Conservation (phyloP, 2,113 vertebrate genomes). For the Microcebus lehilahytsara region DNA sequence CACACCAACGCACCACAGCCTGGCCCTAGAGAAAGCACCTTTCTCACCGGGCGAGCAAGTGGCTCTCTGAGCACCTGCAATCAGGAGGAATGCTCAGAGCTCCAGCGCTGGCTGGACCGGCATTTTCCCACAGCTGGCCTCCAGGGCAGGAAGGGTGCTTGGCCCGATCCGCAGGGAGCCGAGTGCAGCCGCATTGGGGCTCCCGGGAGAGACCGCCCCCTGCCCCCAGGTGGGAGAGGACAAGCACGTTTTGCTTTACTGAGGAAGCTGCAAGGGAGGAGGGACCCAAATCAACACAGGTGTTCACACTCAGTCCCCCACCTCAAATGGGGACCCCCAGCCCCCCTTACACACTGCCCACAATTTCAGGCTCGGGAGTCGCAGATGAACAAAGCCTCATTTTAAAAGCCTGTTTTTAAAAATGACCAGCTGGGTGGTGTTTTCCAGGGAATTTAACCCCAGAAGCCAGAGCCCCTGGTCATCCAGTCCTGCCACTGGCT, state of each 20-base stretch:
- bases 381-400: not conserved
- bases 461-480: slow-evolving; percentile 35
- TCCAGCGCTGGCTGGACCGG: not conserved
- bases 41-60: accelerated
- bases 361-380: not conserved
- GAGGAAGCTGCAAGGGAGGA: not conserved
- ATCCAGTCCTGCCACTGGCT: not conserved
- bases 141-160: not conserved
- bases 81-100: not conserved
- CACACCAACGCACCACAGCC: not conserved
- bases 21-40: not conserved
- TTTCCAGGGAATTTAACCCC: slow-evolving; percentile 54
- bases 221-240: not conserved
- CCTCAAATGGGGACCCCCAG: not conserved
- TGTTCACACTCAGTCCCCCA: not conserved
- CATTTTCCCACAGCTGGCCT: not conserved
- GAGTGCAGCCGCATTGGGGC: too few species aligned
- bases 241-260: not conserved
- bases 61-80: not conserved
- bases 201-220: too few species aligned
- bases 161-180: not conserved
- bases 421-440: not conserved
- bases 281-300: too few species aligned
- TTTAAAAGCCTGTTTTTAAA: not conserved
- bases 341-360: not conserved